These are phyloP conservation scores for Frieseomelitta varia DNA, from an alignment of 1,140 invertebrate species.

Conservation along the genomic window DNA sequence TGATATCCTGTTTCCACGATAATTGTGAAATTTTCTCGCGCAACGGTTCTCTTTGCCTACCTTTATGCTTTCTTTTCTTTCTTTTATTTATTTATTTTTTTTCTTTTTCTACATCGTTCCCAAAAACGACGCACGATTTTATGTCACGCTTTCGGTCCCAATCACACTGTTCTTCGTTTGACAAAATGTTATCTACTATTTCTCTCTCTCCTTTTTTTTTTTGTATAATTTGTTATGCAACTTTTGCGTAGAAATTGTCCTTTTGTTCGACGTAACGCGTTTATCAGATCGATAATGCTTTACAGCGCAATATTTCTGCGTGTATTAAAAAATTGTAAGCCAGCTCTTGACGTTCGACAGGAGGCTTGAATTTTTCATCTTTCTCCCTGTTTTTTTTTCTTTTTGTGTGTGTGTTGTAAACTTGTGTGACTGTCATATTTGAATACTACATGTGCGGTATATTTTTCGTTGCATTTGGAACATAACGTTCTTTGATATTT, in stretches of 20 bases:
- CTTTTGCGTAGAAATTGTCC: slow-evolving; percentile 9
- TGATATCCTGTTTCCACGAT: neutral
- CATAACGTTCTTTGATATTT: neutral
- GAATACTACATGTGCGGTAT: neutral
- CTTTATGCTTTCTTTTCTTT: too few species aligned
- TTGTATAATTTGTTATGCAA: neutral
- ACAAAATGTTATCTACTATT: neutral
- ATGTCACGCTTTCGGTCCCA: neutral
- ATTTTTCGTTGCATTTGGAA: neutral
- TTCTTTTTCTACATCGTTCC: neutral
- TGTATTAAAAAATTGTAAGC: neutral
- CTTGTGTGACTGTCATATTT: neutral
- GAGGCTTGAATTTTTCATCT: neutral
- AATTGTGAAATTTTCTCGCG: neutral
- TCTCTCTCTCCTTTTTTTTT: neutral
- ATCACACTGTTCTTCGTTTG: neutral
- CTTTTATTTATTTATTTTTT: too few species aligned
- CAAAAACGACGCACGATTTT: neutral
- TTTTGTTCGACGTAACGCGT: neutral
- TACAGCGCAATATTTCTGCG: neutral
- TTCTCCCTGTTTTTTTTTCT: too few species aligned
- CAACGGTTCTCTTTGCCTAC: neutral
- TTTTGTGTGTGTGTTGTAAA: neutral
- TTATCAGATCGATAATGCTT: neutral
- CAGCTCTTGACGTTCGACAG: neutral